Evolutionary conservation across 2,113 vertebrate species (phyloP), one percentile per base, ranked within the genome.

Genomic region (Erpornis zantholeuca): DNA sequence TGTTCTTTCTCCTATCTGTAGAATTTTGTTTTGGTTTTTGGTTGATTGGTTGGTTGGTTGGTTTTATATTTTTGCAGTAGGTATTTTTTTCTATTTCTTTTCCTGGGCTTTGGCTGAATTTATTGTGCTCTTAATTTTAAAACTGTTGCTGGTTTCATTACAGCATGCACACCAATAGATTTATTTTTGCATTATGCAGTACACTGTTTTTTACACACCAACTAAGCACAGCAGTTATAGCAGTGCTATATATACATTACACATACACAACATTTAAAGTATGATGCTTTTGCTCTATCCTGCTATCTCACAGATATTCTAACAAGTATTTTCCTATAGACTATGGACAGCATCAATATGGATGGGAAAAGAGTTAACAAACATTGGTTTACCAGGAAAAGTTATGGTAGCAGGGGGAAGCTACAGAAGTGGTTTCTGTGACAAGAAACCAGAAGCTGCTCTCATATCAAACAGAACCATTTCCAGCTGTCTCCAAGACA

Each of bases 321-420:
- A 72, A 60, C 6, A 33, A 12, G 4, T 28, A 27, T 68, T 86
- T 66, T 61, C 49, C 36, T 63, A 10, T 4, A 70, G 33, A 38
- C 27, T 42, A 44, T 35, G 33, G 24, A 79, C 15, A 53, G 13
- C 38, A 78, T 47, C 12, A 15, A 14, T 31, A 83, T 16, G 12
- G 64, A 69, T 49, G 27, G 47, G 54, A 65, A 40, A 38, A 53
- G 23, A 86, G 36, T 36, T 49, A 79, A 70, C 0, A 1, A 47
- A 38, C 42, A 52, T 19, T 31, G 19, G 13, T 53, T 72, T 91
- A 63, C 9, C 3, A 44, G 64, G 17, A 22, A 77, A 76, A 38
- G 24, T 49, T 86, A 44, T 61, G 21, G 29, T 44, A 53, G 42
- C 0, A 0, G 11, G 1, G 4, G 5, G 6, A 1, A 50, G 44